Percentiles rank a stretch among this genome's conserved stretches.
Conservation (phyloP, 2,888 invertebrate species). For the Minunthozetes semirufus region DNA sequence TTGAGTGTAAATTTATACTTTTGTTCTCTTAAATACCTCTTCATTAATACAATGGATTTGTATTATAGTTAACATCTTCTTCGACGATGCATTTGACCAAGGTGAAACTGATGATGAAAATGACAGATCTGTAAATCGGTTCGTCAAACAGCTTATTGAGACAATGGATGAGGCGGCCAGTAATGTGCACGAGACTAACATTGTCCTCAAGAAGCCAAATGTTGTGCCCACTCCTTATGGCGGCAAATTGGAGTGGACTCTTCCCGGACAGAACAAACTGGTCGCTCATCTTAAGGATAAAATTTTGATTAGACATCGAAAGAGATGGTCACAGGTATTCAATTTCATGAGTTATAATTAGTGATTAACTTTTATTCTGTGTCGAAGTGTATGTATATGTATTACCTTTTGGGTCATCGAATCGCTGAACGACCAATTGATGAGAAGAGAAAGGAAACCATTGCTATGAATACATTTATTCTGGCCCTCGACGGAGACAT, state of each 20-base stretch:
- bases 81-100: slow-evolving; percentile 73
- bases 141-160: slow-evolving; percentile 65
- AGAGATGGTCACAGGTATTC: slow-evolving; percentile 79
- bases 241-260: slow-evolving; percentile 70
- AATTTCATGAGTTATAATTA: neutral
- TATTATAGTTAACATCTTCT: slow-evolving; percentile 73
- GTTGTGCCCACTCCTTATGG: slow-evolving; percentile 79
- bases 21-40: too few relatives aligned
- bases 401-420: slow-evolving; percentile 69
- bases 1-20: slow-evolving; percentile 73
- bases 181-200: slow-evolving; percentile 53
- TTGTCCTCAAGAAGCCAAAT: slow-evolving; percentile 57
- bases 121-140: slow-evolving; percentile 62
- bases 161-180: slow-evolving; percentile 68
- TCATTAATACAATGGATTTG: too few relatives aligned
- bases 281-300: slow-evolving; percentile 84
- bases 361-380: too few relatives aligned
- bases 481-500: slow-evolving; percentile 82
- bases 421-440: slow-evolving; percentile 57
- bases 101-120: neutral
- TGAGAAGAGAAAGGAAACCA: slow-evolving; percentile 24
- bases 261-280: slow-evolving; percentile 77
- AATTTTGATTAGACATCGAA: slow-evolving; percentile 75
- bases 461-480: slow-evolving; percentile 62
- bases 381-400: slow-evolving; percentile 72